A percentile compares a stretch with the other conserved stretches of the same genome.
phyloP scores from a whole-genome alignment of 2,113 vertebrate species.

The Phalacrocorax aristotelis region DNA sequence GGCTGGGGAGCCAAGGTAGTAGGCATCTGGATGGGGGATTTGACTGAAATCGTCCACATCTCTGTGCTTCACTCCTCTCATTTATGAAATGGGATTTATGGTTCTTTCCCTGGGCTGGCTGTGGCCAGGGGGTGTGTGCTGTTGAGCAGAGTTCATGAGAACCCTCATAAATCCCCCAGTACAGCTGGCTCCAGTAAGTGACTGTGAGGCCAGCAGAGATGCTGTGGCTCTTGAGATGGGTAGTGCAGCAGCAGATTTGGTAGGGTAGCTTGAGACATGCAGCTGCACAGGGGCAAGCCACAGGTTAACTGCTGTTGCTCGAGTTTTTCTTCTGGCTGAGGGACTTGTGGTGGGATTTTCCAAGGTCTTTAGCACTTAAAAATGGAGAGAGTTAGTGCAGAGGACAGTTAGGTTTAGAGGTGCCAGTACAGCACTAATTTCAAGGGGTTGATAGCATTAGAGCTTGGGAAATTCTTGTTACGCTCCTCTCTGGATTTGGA shows the following conservation, averaged over 20 bases:
- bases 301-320: background rate
- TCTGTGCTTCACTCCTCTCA: background rate
- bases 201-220: background rate
- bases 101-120: background rate
- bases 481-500: background rate
- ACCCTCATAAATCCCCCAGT: background rate
- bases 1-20: background rate
- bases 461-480: background rate
- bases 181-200: background rate
- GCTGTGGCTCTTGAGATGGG: background rate
- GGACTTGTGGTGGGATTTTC: background rate
- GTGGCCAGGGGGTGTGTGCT: background rate
- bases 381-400: background rate
- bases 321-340: background rate
- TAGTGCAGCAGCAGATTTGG: background rate
- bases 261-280: accelerated
- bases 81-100: background rate
- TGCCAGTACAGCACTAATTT: background rate
- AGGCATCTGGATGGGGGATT: background rate
- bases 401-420: background rate
- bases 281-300: background rate
- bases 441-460: background rate
- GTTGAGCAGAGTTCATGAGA: background rate
- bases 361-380: background rate
- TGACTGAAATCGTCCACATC: background rate